Evolutionary conservation across 2,113 vertebrate genomes (phyloP), one percentile per base, ranked within the genome.

Genomic region (Corvus cornix): DNA sequence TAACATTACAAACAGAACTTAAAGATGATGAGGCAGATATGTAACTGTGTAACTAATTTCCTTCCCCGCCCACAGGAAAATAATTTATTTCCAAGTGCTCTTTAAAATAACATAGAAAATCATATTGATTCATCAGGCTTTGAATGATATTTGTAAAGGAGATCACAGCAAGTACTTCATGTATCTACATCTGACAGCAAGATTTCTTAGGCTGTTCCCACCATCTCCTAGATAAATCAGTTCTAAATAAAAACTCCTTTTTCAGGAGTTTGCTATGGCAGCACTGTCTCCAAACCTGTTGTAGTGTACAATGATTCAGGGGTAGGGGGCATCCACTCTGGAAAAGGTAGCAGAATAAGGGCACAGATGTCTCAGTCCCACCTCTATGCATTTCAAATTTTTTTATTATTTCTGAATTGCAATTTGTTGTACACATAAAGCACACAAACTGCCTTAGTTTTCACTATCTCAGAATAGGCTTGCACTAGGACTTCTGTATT

Each of bases 181-280:
- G 67, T 72, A 51, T 56, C 59, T 49, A 46, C 46, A 70, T 37
- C 79, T 94, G 67, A 95, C 19, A 92, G 33, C 17, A 76, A 76
- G 48, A 43, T 75, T 90, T 93, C 37, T 93, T 68, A 92, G 31
- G 18, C 44, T 72, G 24, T 78, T 87, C 95, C 46, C 63, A 98
- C 97, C 97, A 96, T 97, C 96, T 87, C 94, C 93, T 26, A 97
- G 75, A 84, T 97, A 98, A 85, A 98, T 96, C 26, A 98, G 78
- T 67, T 58, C 33, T 67, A 39, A 23, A 76, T 27, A 35, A 83
- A 55, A 64, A 88, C 95, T 76, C 93, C 91, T 78, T 97, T 97
- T n/a, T 90, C 68, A 59, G 80, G 84, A 60, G 87, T 91, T 89
- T 85, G 31, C 73, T 95, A 94, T 31, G 72, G 73, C 1, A 95